Base-by-base conservation (phyloP, 2,113 vertebrate species). In the Megatriorchis doriae region DNA sequence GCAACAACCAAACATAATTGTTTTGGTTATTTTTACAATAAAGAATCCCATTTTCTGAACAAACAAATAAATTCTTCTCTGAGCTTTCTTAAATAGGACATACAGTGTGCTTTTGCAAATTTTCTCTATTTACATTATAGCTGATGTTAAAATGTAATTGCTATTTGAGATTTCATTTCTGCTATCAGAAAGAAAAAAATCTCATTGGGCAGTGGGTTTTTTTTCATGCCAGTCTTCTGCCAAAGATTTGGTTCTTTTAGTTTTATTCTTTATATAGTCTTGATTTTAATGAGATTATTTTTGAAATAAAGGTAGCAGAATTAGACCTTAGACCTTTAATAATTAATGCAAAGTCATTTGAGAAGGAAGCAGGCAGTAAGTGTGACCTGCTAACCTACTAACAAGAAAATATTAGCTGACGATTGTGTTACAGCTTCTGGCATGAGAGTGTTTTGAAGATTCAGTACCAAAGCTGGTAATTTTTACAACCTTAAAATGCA, bases 281-380 rank as follows among this genome's bases (percentile, higher is more conserved):
- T 70, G 42, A 88, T 74, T 86, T 83, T 84, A 67, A 78, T 83
- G 31, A 42, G 6, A 62, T 62, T 82, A 14, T 45, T 66, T 92
- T 40, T 77, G 16, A 70, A 73, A 15, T 29, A 38, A 59, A 71
- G 16, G 12, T 66, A 53, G 17, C 10, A 80, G 40, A 93, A 43
- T 81, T 80, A 75, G n/a, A 63, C n/a, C 42, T n/a, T 58, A 92
- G 55, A 58, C 40, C 18, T 92, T 88, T 52, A 86, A 92, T 81
- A 77, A 90, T 78, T 87, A 72, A 83, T 74, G 10, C 13, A 27
- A 80, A 94, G 34, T 45, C 32, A 58, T 77, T 85, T 82, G 55
- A 63, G 38, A 86, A 86, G 71, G 32, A 71, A 86, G 42, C 20
- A 86, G n/a, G 32, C 26, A 78, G 26, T 77, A 90, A 93, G 52